These are phyloP conservation scores for Agonopterix heracliana DNA, from an alignment of 2,888 invertebrate genomes.

Conservation along the genomic window DNA sequence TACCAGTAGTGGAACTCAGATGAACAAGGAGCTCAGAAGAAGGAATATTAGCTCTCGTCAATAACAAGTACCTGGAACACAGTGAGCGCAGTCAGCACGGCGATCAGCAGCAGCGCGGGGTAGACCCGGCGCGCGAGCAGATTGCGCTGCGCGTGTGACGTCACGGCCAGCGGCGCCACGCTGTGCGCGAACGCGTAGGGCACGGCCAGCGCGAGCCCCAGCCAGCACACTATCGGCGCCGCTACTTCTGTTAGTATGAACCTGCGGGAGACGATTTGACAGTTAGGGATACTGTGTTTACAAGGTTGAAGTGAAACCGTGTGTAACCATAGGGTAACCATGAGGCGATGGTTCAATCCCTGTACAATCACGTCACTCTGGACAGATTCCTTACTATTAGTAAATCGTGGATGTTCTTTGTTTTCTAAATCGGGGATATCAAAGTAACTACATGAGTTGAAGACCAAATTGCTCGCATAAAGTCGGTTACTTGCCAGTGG, in stretches of 20 bases:
- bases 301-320: too few relatives aligned
- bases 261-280: constrained; percentile 24
- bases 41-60: background rate
- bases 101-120: constrained; percentile 88
- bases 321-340: too few relatives aligned
- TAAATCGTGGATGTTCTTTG: too few relatives aligned
- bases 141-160: constrained; percentile 80
- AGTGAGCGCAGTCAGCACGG: constrained; percentile 80
- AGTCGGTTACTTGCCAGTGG: too few relatives aligned
- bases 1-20: background rate
- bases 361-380: too few relatives aligned
- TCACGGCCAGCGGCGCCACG: constrained; percentile 80
- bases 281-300: too few relatives aligned
- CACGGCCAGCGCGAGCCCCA: constrained; percentile 92
- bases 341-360: too few relatives aligned
- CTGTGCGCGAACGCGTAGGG: constrained; percentile 95
- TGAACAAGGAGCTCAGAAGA: background rate
- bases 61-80: constrained; percentile 70
- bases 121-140: constrained; percentile 90
- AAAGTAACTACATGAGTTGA: too few relatives aligned
- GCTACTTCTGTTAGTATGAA: constrained; percentile 92
- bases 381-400: too few relatives aligned
- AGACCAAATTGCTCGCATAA: too few relatives aligned
- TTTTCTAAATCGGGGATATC: too few relatives aligned
- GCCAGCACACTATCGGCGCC: constrained; percentile 90